Base-by-base conservation (phyloP, 2,113 vertebrate species). In the Microtus oregoni region DNA sequence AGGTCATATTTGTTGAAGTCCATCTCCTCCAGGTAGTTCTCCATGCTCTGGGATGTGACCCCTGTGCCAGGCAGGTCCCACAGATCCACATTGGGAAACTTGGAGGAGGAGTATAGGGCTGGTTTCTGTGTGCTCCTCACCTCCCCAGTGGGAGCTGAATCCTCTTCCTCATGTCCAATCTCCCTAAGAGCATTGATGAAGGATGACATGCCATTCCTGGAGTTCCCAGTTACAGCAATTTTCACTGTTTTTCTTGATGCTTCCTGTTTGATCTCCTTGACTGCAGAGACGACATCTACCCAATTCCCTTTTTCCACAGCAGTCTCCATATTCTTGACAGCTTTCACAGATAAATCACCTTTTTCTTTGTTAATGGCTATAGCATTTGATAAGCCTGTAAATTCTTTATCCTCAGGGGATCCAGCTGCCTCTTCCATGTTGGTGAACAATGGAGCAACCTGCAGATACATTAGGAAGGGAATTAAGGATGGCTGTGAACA, bases 21-120 rank as follows among this genome's bases (percentile, higher is more conserved):
- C 55, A 97, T 83, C 52, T 94, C 76, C 32, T 88, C 2, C 12
- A 81, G 44, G 68, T 97, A 96, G 35, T 24, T 82, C 67, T 96
- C 90, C 7, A 85, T 65, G 38, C 95, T 73, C 20, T 58, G 92
- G 10, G 20, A 47, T 5, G 13, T 30, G 4, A 79, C 85, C 38
- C 93, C 96, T 20, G 95, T 88, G 35, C 98, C 98, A 50, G 98
- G 98, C 8, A 98, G 97, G 81, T 98, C 98, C 98, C 98, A 98
- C 35, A 98, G n/a, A 5, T 73, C 35, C 55, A 98, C 32, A 1
- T 96, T 94, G 32, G 96, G 96, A 58, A 94, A 90, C 3, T 61
- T 44, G 7, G 94, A 89, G 77, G 95, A 94, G 4, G 83, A 79
- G 91, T 98, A 97, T 44, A 79, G 89, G 41, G 58, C 86, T 4